Evolutionary conservation across 2,888 invertebrate genomes (phyloP), one percentile per base, ranked within the genome.

Genomic region (Drosophila greeni): DNA sequence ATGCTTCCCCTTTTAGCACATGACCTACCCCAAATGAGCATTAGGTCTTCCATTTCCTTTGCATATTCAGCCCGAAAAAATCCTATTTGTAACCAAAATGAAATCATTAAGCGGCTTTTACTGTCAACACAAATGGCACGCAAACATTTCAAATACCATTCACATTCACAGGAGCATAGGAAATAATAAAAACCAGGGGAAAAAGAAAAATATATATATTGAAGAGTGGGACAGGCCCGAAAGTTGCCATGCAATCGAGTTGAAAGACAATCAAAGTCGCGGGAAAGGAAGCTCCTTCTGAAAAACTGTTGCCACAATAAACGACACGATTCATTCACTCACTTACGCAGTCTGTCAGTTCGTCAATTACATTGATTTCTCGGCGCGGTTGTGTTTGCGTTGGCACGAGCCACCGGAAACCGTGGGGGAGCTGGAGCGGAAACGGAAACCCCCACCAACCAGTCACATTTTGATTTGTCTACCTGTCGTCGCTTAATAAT

Each of bases 121-220:
- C 82, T 79, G 79, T 81, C 83, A 83, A 74, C 83, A 83, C 39
- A 69, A 79, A 78, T 78, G 83, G 83, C 79, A 78, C 74, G 82
- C 81, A 78, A 78, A 75, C 83, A 75, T 81, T 83, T 78, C 79
- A 57, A 74, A 77, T 72, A 75, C 78, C 74, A 82, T 82, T 47
- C 81, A 64, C 67, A 73, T 64, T 73, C 71, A 65, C 29, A 31
- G 29, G 18, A 42, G 51, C 73, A 66, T 60, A 71, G 73, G 74
- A 74, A 79, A 81, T 73, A 81, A 80, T 77, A 82, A 77, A 75
- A 75, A 77, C 70, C 71, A 72, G 67, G 74, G 68, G 64, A 68
- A 68, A 75, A 77, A 74, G 24, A 14, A 39, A 20, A 40, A 20
- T 7, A 23, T 2, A 23, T 39, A 23, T 29, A 29, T 29, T 7